Percentiles rank a stretch among this genome's conserved stretches.
These are phyloP conservation scores for Perithous albicinctus DNA, from an alignment of 2,888 invertebrate genomes.

Conservation along the genomic window DNA sequence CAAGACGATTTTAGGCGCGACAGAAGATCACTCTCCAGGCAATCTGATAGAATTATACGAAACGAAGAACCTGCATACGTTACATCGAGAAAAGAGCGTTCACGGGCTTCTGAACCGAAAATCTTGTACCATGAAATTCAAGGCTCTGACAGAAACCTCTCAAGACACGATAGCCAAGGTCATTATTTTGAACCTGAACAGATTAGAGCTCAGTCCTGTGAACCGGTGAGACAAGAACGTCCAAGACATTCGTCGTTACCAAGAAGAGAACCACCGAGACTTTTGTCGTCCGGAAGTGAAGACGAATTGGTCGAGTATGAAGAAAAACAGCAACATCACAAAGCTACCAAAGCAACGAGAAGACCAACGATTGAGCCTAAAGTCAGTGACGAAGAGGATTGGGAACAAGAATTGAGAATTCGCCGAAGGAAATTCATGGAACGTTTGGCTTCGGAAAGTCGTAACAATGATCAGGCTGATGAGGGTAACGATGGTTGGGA, in stretches of 20 bases:
- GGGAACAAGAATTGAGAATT: constrained; percentile 80
- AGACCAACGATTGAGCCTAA: constrained; percentile 71
- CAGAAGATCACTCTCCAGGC: constrained; percentile 71
- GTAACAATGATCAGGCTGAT: constrained; percentile 52
- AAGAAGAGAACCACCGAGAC: constrained; percentile 71
- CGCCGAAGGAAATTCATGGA: constrained; percentile 76
- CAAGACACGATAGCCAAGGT: constrained; percentile 70
- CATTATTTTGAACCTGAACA: constrained; percentile 61
- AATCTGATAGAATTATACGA: constrained; percentile 41
- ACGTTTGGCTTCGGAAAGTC: constrained; percentile 72
- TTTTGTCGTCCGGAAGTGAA: constrained; percentile 79
- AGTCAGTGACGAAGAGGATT: constrained; percentile 81
- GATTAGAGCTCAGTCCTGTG: constrained; percentile 46
- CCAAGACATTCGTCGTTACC: constrained; percentile 70
- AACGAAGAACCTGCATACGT: constrained; percentile 53
- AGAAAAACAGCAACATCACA: constrained; percentile 48
- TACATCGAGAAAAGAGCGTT: constrained; percentile 59
- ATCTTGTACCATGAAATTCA: constrained; percentile 69
- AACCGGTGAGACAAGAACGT: constrained; percentile 52
- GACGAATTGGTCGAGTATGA: constrained; percentile 69
- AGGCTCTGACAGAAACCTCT: constrained; percentile 28
- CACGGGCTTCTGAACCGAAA: constrained; percentile 50
- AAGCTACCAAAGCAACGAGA: constrained; percentile 33
- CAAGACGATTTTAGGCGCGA: constrained; percentile 66
- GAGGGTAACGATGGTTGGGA: constrained; percentile 75